phyloP scores from a whole-genome alignment of 2,888 invertebrate genomes.

The Andrena haemorrhoa region DNA sequence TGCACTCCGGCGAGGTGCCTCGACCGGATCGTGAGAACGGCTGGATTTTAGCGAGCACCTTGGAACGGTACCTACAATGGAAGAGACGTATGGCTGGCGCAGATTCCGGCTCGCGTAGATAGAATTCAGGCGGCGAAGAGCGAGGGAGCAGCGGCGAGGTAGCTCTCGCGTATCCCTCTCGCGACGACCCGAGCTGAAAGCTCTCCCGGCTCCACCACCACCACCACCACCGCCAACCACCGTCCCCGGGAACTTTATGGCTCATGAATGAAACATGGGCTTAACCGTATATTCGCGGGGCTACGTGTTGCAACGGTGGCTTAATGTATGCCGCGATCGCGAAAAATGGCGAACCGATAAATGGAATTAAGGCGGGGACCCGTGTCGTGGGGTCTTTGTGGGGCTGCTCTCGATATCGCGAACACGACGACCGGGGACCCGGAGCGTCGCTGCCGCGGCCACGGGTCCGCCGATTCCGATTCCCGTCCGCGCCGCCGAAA shows the following conservation, averaged over 20 bases:
- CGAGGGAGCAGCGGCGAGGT: constrained; percentile 54
- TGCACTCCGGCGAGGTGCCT: background rate
- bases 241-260: constrained; percentile 77
- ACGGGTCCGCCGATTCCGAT: constrained; percentile 6
- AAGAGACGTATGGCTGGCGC: constrained; percentile 5
- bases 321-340: constrained; percentile 76
- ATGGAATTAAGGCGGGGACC: constrained; percentile 73
- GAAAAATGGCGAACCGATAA: constrained; percentile 77
- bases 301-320: constrained; percentile 76
- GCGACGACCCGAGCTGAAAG: constrained; percentile 45
- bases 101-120: constrained; percentile 23
- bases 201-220: constrained; percentile 30
- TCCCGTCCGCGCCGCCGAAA: constrained; percentile 33
- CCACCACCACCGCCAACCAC: constrained; percentile 61
- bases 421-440: constrained; percentile 28
- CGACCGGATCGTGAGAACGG: constrained; percentile 41
- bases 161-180: constrained; percentile 29
- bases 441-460: background rate
- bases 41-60: background rate
- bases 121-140: constrained; percentile 42
- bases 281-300: constrained; percentile 76
- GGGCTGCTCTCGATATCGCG: constrained; percentile 41
- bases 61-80: constrained; percentile 3
- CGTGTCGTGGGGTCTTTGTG: constrained; percentile 49
- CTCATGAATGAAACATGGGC: constrained; percentile 84